Base-by-base conservation (phyloP, 2,888 invertebrate genomes). In the Platypus cylindrus region DNA sequence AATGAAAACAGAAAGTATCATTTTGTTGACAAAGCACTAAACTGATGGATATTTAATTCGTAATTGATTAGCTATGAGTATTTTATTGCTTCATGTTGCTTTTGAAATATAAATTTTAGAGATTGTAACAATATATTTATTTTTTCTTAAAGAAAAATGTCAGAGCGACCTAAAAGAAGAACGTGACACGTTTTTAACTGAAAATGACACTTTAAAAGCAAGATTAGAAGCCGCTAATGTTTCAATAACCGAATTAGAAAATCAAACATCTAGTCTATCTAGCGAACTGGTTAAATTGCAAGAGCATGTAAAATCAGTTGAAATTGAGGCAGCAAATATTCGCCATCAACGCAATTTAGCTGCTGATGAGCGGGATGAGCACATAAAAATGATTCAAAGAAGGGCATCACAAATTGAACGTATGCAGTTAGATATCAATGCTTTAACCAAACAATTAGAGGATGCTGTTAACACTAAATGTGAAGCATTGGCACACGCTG, bases 401-500 rank as follows among this genome's bases (percentile, higher is more conserved):
- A 69, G 82, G 33, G 73, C 78, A 54, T 64, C 70, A 1, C 84
- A 87, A 65, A 60, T 84, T 24, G 80, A 83, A 54, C 68, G 79
- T 32, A 59, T 84, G 38, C 75, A 75, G 48, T 66, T 72, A 3
- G 86, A 81, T 56, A 62, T 84, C 42, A 65, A 68, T 28, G 64
- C 73, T 2, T 62, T 86, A 33, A 73, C 78, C n/a, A 70, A 73
- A 47, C 85, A 87, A 59, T 59, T 91, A 20, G 73, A 78, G 47
- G 59, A 70, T 31, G 80, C 87, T 14, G 77, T 85, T 41, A 72
- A 75, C 48, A 73, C 81, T 2, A 90, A 89, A 65, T 86, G 84
- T 63, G 83, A 87, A 61, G 84, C 85, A 1, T 59, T 44, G 29
- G 44, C 44, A 16, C 33, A 44, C 14, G 38, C 38, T 30, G 41